A percentile compares a stretch with the other conserved stretches of the same genome.
Evolutionary conservation across 1,140 invertebrate genomes (phyloP).

Genomic region (Diabrotica virgifera): DNA sequence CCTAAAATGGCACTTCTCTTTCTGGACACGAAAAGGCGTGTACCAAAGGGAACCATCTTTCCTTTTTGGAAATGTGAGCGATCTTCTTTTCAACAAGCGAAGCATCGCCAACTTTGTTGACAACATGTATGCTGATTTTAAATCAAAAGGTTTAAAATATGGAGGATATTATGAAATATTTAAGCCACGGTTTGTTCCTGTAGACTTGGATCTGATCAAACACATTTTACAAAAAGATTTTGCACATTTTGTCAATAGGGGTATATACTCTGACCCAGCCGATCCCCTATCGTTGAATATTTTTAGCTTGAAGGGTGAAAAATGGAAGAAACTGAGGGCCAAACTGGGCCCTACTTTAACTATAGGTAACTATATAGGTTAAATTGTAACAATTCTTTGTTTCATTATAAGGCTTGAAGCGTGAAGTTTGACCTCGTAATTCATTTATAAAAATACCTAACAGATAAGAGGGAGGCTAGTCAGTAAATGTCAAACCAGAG

Average conservation of each 20-base stretch:
- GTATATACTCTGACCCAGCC: constrained; percentile 44
- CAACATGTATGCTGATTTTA: constrained; percentile 39
- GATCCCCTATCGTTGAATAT: constrained; percentile 52
- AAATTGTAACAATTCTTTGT: too few species aligned
- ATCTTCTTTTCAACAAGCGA: not conserved
- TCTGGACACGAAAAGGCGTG: constrained; percentile 48
- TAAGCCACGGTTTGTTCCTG: constrained; percentile 27
- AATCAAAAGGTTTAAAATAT: constrained; percentile 27
- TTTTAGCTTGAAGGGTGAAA: constrained; percentile 47
- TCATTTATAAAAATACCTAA: too few species aligned
- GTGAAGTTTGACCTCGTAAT: too few species aligned
- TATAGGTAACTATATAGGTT: constrained; percentile 42
- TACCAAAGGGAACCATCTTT: constrained; percentile 31
- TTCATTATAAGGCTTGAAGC: too few species aligned
- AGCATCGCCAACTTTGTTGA: not conserved
- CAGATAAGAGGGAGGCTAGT: too few species aligned
- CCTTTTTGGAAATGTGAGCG: constrained; percentile 49
- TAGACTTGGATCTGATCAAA: constrained; percentile 53
- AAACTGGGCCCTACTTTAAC: constrained; percentile 53
- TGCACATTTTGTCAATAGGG: constrained; percentile 48
- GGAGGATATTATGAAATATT: constrained; percentile 25
- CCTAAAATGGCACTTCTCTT: constrained; percentile 35
- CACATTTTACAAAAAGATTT: constrained; percentile 52
- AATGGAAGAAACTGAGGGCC: constrained; percentile 51
- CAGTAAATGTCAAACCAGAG: too few species aligned